Evolutionary conservation across 2,888 invertebrate genomes (phyloP), one percentile per base, ranked within the genome.

Genomic region (Ophion ventricosus): DNA sequence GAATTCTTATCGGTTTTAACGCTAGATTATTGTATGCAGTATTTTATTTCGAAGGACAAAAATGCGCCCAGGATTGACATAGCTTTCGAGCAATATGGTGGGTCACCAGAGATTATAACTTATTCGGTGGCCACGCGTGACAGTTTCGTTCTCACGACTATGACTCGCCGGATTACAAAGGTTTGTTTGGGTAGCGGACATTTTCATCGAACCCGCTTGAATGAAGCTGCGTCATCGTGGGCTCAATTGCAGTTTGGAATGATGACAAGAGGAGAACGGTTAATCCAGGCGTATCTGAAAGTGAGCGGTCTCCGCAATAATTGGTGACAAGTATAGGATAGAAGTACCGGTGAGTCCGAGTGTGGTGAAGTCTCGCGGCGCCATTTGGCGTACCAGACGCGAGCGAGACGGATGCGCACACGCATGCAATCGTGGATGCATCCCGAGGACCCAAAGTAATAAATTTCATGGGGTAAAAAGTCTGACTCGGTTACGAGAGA

Each of bases 381-480:
- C 73, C 64, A 61, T 66, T 64, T 66, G 69, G 69, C 66, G 64
- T 73, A 75, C 77, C 78, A 77, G 73, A 80, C 80, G 76, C 81
- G 73, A 84, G 82, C 29, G 75, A 79, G 74, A 81, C 72, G 72
- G 74, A 81, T 73, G 66, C 83, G 61, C 70, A 61, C 67, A 75
- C 82, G 80, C 74, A 67, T 77, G 80, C 83, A 85, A 82, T 84
- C 73, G 80, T 54, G 77, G 83, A 86, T 86, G 82, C 79, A 83
- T 82, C 73, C 43, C 80, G 57, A 79, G 69, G 76, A 73, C 76
- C 79, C 83, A 87, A 86, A 87, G 90, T 91, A 91, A 91, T 90
- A 90, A 90, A 90, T 90, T 91, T 89, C 86, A 87, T 82, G 81
- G 77, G 85, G 88, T 88, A 90, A 91, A 91, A 90, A 88, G 88